Conservation (phyloP, 2,888 invertebrate species). For the Nipponacmea schrenckii region DNA sequence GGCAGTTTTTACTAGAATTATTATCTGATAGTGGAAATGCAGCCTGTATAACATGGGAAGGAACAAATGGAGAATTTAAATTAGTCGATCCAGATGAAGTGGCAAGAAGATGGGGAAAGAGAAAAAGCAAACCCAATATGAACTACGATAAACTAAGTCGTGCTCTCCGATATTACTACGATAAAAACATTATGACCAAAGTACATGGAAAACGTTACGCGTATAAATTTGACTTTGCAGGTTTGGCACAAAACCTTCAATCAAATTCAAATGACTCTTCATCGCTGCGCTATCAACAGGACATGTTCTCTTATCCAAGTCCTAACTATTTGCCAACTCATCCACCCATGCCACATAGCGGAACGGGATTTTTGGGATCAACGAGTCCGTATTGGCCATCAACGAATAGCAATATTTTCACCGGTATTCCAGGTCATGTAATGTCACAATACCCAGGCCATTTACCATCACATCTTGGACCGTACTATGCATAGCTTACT, state of each 20-base stretch:
- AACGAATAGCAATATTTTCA: conserved; percentile 54
- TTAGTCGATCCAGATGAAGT: conserved; percentile 95
- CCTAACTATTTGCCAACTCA: conserved; percentile 82
- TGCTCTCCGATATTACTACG: conserved; percentile 95
- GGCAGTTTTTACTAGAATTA: conserved; percentile 98
- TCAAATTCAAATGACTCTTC: conserved; percentile 86
- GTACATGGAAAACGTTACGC: conserved; percentile 97
- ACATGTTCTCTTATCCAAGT: conserved; percentile 82
- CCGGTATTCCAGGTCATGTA: conserved; percentile 74
- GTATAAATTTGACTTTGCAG: conserved; percentile 96
- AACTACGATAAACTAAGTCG: conserved; percentile 97
- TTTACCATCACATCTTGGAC: conserved; percentile 88
- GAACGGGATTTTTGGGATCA: conserved; percentile 52
- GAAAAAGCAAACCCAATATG: conserved; percentile 97
- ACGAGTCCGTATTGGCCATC: conserved; percentile 60
- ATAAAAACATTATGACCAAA: conserved; percentile 98
- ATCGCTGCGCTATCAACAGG: conserved; percentile 94
- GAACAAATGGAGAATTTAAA: conserved; percentile 94
- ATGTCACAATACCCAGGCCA: conserved; percentile 81
- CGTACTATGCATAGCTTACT: conserved; percentile 61
- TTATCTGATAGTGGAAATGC: conserved; percentile 88
- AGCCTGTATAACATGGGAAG: conserved; percentile 96
- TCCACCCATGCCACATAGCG: conserved; percentile 51
- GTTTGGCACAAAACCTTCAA: conserved; percentile 78
- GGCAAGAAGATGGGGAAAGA: conserved; percentile 92